Evolutionary conservation across 2,113 vertebrate species (phyloP).

Genomic region (Cyprinodon variegatus): DNA sequence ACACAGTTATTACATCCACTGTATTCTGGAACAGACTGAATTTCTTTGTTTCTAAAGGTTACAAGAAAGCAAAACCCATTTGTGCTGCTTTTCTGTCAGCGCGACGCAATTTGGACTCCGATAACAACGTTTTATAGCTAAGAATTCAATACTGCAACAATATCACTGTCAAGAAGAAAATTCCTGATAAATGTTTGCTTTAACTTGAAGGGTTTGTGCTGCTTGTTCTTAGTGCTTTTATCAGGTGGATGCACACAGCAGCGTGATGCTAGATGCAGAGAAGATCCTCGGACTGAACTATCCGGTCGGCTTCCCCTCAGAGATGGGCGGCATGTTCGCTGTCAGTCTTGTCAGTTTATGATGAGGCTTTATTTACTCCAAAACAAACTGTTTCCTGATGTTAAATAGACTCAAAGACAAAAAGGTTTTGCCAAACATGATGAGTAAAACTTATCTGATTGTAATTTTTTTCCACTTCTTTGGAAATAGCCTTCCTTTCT

Average conservation of each 20-base stretch:
- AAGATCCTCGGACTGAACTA: background rate
- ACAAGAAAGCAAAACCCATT: conserved; percentile 36
- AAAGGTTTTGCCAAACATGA: background rate
- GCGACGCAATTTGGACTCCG: conserved; percentile 8
- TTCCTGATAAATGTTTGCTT: conserved; percentile 9
- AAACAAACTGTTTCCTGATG: background rate
- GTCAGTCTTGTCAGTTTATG: background rate
- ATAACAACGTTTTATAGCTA: conserved; percentile 40
- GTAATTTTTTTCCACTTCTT: background rate
- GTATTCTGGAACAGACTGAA: conserved; percentile 3
- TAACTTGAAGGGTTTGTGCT: background rate
- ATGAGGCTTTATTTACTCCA: background rate
- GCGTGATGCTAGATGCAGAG: background rate
- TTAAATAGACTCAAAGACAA: background rate
- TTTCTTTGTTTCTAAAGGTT: conserved; percentile 47
- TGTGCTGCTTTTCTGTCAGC: conserved; percentile 21
- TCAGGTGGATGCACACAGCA: background rate
- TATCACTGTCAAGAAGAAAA: conserved; percentile 24
- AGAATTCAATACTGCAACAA: conserved; percentile 22
- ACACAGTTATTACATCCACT: conserved; percentile 23
- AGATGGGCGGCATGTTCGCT: no score
- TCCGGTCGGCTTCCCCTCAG: background rate
- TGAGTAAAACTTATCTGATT: background rate
- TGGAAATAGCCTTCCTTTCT: no score
- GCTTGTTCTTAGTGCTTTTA: conserved; percentile 1